These are phyloP conservation scores for Sylvietta virens DNA, from an alignment of 2,113 vertebrate genomes.

Conservation along the genomic window DNA sequence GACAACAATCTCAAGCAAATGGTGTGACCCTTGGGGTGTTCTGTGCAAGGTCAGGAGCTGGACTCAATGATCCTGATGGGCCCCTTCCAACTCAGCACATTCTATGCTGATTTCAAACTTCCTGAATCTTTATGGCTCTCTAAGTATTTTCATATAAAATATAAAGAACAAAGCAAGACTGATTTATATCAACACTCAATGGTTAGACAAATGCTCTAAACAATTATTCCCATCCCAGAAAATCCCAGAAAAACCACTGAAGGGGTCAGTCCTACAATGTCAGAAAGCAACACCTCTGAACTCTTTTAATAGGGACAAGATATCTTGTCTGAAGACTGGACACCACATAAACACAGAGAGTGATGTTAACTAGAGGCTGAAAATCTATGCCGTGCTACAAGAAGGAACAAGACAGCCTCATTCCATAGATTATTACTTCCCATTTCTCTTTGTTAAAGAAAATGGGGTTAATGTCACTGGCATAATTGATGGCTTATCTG, in stretches of 20 bases:
- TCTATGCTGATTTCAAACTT: background rate
- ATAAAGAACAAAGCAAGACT: background rate
- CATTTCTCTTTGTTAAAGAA: background rate
- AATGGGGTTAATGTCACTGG: background rate
- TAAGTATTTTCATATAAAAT: background rate
- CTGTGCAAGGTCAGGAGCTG: background rate
- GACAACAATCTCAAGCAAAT: accelerated
- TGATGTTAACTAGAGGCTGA: background rate
- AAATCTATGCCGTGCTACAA: background rate
- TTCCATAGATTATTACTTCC: background rate
- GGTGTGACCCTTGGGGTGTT: accelerated
- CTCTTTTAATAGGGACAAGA: background rate
- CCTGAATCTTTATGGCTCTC: background rate
- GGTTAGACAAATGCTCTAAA: background rate
- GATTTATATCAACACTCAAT: background rate
- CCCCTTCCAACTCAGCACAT: background rate
- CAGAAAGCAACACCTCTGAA: background rate
- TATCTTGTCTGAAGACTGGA: background rate
- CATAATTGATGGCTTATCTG: background rate
- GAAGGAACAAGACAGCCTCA: background rate
- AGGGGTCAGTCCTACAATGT: background rate
- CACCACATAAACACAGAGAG: background rate
- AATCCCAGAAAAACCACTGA: background rate
- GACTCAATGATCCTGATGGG: accelerated
- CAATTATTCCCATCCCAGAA: background rate